A percentile compares a stretch with the other conserved stretches of the same genome.
phyloP scores from a whole-genome alignment of 2,888 invertebrate genomes.

The Morpho achilles region DNA sequence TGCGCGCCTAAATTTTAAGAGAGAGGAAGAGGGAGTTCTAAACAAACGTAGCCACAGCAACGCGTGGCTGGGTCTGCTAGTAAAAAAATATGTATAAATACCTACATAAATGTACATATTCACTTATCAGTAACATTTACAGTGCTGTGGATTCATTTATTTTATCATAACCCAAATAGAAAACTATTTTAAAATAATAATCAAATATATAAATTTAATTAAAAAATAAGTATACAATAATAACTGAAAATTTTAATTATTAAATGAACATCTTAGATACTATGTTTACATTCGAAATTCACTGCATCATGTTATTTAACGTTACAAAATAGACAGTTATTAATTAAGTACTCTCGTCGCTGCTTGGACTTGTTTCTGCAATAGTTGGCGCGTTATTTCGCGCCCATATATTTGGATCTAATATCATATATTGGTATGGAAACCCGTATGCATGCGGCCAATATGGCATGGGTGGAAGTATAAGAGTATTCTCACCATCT shows the following conservation, averaged over 20 bases:
- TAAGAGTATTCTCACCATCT: slow-evolving; percentile 35
- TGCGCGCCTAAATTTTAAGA: no score
- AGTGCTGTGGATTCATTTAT: no score
- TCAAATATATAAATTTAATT: no score
- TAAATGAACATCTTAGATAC: neutral
- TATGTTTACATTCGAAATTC: slow-evolving; percentile 4
- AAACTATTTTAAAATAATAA: no score
- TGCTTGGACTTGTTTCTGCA: slow-evolving; percentile 31
- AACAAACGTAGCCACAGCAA: no score
- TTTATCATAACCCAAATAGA: no score
- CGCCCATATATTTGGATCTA: slow-evolving; percentile 57
- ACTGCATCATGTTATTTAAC: neutral
- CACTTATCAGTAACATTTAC: no score
- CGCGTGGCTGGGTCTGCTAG: no score
- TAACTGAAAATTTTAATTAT: neutral
- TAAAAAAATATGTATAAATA: no score
- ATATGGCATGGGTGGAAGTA: slow-evolving; percentile 38
- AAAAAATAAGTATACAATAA: no score
- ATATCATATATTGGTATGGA: slow-evolving; percentile 61
- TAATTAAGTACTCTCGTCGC: slow-evolving; percentile 23
- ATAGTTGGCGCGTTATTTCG: slow-evolving; percentile 35
- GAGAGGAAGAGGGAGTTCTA: no score
- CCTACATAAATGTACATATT: no score
- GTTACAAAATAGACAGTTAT: neutral
- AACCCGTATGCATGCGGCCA: slow-evolving; percentile 56